phyloP scores from a whole-genome alignment of 2,888 invertebrate genomes.

The Seira musarum region DNA sequence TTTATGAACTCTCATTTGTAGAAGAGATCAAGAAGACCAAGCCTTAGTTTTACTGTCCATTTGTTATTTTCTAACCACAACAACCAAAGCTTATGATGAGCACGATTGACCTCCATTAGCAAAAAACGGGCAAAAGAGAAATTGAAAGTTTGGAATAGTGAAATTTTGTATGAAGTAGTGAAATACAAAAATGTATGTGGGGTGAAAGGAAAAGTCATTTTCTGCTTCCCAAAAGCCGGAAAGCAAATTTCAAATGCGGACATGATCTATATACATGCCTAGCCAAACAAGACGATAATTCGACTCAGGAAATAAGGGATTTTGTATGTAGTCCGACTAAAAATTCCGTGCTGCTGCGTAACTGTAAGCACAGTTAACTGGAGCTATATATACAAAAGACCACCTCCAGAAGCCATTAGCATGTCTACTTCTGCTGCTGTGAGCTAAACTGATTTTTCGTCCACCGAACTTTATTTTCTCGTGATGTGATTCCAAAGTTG shows the following conservation, averaged over 20 bases:
- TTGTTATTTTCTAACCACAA: neutral
- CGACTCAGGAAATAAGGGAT: no score
- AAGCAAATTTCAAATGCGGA: constrained; percentile 15
- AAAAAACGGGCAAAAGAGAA: neutral
- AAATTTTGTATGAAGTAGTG: neutral
- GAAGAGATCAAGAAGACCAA: neutral
- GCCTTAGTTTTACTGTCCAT: neutral
- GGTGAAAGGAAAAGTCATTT: constrained; percentile 42
- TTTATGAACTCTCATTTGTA: neutral
- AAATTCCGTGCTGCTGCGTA: no score
- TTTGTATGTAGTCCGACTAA: no score
- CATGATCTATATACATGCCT: no score
- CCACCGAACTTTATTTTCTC: constrained; percentile 9
- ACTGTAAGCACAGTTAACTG: no score
- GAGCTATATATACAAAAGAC: no score
- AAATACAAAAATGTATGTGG: neutral
- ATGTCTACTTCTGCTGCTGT: neutral
- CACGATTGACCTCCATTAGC: neutral
- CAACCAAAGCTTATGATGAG: neutral
- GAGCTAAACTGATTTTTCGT: constrained; percentile 8
- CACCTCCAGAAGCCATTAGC: constrained; percentile 4
- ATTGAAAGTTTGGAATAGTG: neutral
- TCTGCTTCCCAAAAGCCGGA: constrained; percentile 34
- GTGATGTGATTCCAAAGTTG: constrained; percentile 11
- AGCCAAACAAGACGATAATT: no score